Percentiles rank a stretch among this genome's conserved stretches.
These are phyloP conservation scores for Heliothis subflexa DNA, from an alignment of 1,140 invertebrate genomes.

Conservation along the genomic window DNA sequence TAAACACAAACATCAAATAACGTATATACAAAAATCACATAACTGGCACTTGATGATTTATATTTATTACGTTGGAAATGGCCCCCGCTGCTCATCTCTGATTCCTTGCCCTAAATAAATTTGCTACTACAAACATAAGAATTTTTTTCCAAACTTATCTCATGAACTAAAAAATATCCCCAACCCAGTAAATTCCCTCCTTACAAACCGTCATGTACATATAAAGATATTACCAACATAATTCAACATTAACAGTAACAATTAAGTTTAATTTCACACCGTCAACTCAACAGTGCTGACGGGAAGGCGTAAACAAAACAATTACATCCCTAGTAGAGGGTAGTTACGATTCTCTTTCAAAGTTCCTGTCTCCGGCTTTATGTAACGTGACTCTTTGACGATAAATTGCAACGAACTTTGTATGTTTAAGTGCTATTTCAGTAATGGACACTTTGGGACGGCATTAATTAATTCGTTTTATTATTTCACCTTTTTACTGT, in stretches of 20 bases:
- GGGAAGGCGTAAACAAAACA: slow-evolving; percentile 74
- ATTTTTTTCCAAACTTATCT: too few species aligned
- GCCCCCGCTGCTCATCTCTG: too few species aligned
- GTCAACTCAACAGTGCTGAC: slow-evolving; percentile 69
- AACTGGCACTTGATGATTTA: too few species aligned
- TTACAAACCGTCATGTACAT: background rate
- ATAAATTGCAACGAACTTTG: slow-evolving; percentile 65
- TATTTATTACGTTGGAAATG: too few species aligned
- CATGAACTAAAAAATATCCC: too few species aligned
- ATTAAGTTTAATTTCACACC: slow-evolving; percentile 68
- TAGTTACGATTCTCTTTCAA: slow-evolving; percentile 68
- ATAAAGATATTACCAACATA: slow-evolving; percentile 33
- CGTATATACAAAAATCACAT: too few species aligned
- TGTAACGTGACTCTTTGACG: slow-evolving; percentile 65
- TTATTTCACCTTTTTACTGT: background rate
- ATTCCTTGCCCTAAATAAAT: too few species aligned
- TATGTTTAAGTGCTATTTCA: slow-evolving; percentile 37
- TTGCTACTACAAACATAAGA: too few species aligned
- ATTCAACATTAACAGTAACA: slow-evolving; percentile 71
- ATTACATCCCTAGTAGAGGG: slow-evolving; percentile 69
- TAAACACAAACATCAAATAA: too few species aligned
- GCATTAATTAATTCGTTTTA: slow-evolving; percentile 24
- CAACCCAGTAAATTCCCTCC: background rate
- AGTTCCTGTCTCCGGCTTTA: slow-evolving; percentile 62
- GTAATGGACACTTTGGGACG: slow-evolving; percentile 26